These are phyloP conservation scores for Mirza zaza DNA, from an alignment of 2,113 vertebrate genomes.

Conservation along the genomic window DNA sequence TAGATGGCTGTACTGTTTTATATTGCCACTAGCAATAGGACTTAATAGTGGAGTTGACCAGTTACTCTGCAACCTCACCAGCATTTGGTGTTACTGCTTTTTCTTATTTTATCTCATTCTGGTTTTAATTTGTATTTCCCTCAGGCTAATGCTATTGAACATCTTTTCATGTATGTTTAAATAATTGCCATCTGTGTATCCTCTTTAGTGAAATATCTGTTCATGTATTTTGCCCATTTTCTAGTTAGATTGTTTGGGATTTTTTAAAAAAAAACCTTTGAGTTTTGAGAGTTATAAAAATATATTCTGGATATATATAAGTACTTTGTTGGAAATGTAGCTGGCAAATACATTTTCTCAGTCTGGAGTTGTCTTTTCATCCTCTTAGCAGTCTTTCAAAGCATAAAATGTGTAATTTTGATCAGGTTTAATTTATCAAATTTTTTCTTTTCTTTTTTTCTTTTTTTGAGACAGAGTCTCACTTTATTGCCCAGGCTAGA, in stretches of 20 bases:
- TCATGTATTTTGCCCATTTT: neutral
- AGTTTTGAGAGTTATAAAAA: neutral
- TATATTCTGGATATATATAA: neutral
- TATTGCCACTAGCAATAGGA: neutral
- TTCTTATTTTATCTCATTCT: neutral
- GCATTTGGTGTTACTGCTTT: neutral
- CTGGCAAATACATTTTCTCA: neutral
- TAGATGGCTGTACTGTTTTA: neutral
- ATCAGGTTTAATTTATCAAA: neutral
- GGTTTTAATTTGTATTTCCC: constrained; percentile 8
- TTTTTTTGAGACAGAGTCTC: no score
- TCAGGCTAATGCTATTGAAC: neutral
- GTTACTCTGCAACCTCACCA: neutral
- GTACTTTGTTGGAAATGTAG: neutral
- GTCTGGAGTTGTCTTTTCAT: neutral
- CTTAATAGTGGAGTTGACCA: neutral
- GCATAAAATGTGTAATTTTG: neutral
- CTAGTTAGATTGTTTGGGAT: neutral
- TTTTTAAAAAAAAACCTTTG: neutral
- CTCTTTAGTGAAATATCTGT: neutral
- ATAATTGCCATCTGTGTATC: neutral
- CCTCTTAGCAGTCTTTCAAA: neutral
- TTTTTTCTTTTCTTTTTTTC: neutral
- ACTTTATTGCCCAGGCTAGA: no score
- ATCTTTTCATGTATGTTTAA: neutral